Base-by-base conservation (phyloP, 2,113 vertebrate genomes). In the Larimichthys polyactis region DNA sequence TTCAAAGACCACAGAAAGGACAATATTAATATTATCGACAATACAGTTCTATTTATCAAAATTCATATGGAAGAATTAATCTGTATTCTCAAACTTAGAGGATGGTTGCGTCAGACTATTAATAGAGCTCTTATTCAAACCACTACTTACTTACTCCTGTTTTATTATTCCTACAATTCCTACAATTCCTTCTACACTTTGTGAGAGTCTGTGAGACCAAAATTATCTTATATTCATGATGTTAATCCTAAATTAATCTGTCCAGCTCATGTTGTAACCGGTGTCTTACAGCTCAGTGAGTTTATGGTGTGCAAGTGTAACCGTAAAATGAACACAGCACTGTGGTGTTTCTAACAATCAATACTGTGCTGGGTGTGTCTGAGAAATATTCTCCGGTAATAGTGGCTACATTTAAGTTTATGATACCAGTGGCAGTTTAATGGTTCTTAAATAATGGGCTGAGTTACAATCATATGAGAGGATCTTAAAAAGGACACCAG, bases 1-100 rank as follows among this genome's bases (percentile, higher is more conserved):
- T 99, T 51, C 24, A 66, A 69, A 75, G 59, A 76, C 14, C 36
- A 40, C 36, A 40, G 36, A 8, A 44, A 15, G 20, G 65, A 15
- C 73, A 57, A 3, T 19, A 55, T 65, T 57, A 57, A 44, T 17
- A 51, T 11, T 20, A 12, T 16, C 14, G 3, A 49, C 29, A 64
- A 1, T 4, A 17, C 14, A 2, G 43, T 40, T 40, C 36, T 8
- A 16, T 19, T 49, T 40, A 43, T 64, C 1, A 68, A 57, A 55
- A 40, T 55, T 9, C 48, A 9, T 32, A 11, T 64, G 2, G 22
- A 71, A 64, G 36, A 36, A 36, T 44, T 20, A 1, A 3, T 17
- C 17, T 68, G 11, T 12, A n/a, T 24, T 48, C 12, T 48, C 24
- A 32, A 2, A 59, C 59, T 71, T n/a, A 57, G 10, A 46, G 5